Conservation (phyloP, 2,888 invertebrate genomes). For the Lissocephala sabroskyi region DNA sequence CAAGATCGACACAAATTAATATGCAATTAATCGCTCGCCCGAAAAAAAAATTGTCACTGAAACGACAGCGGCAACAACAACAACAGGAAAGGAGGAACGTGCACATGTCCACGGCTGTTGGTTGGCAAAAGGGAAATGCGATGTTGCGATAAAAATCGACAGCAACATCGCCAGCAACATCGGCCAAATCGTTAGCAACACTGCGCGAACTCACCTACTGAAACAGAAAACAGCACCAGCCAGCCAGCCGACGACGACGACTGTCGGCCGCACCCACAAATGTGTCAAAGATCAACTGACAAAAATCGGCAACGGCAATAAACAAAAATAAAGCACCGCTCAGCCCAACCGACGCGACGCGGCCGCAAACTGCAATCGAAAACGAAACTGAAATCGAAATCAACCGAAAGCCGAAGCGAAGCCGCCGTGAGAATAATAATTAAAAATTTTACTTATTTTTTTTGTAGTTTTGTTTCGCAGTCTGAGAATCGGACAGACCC, state of each 20-base stretch:
- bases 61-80: slow-evolving; percentile 21
- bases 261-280: slow-evolving; percentile 55
- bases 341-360: slow-evolving; percentile 6
- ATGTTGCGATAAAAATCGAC: slow-evolving; percentile 49
- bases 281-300: slow-evolving; percentile 68
- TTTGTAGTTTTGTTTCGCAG: background rate
- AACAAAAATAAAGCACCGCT: slow-evolving; percentile 26
- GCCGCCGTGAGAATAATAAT: slow-evolving; percentile 59
- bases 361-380: slow-evolving; percentile 45
- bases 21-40: slow-evolving; percentile 66
- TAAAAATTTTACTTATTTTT: slow-evolving; percentile 19
- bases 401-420: slow-evolving; percentile 3
- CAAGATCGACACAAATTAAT: slow-evolving; percentile 59
- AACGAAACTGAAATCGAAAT: slow-evolving; percentile 40
- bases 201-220: slow-evolving; percentile 58
- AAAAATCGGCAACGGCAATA: slow-evolving; percentile 52
- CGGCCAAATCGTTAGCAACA: slow-evolving; percentile 30
- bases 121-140: slow-evolving; percentile 28
- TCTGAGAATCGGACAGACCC: slow-evolving; percentile 4
- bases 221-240: slow-evolving; percentile 20
- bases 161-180: slow-evolving; percentile 1
- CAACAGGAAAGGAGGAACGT: slow-evolving; percentile 39
- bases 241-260: slow-evolving; percentile 3
- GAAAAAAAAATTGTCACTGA: slow-evolving; percentile 50
- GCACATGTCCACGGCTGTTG: slow-evolving; percentile 46